Conservation (phyloP, 2,113 vertebrate species). For the Stictonetta naevosa region DNA sequence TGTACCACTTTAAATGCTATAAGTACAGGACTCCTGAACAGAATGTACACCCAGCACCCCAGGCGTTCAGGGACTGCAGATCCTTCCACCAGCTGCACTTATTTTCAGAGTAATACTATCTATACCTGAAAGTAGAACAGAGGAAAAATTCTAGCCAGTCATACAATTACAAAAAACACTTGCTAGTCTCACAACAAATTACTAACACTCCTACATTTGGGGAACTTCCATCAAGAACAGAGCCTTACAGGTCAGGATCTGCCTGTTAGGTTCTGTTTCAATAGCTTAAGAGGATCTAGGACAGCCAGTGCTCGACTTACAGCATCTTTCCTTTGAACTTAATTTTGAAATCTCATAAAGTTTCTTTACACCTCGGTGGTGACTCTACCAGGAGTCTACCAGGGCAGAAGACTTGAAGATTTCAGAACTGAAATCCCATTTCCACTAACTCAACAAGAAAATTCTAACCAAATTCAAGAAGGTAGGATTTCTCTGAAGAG, state of each 20-base stretch:
- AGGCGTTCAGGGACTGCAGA: not conserved
- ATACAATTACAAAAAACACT: not conserved
- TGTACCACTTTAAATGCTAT: not conserved
- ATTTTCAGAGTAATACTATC: not conserved
- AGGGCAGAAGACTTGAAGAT: not conserved
- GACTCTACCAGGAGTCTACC: not conserved
- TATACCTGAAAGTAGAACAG: not conserved
- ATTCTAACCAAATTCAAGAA: not conserved
- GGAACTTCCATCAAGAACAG: not conserved
- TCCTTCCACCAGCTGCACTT: not conserved
- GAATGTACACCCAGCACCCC: not conserved
- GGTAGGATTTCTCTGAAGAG: not conserved
- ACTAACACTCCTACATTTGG: not conserved
- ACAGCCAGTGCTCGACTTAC: not conserved
- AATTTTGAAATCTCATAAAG: not conserved
- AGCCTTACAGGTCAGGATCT: not conserved
- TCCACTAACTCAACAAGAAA: not conserved
- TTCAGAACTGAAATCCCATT: not conserved
- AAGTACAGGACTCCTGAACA: not conserved
- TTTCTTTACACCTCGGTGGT: not conserved
- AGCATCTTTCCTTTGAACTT: conserved; percentile 24
- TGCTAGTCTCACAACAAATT: not conserved
- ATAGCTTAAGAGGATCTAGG: not conserved
- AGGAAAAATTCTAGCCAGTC: not conserved
- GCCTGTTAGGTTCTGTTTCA: not conserved